Evolutionary conservation across 2,797 vertebrate genomes (phyloP).

Genomic region (Gymnocypris eckloni): DNA sequence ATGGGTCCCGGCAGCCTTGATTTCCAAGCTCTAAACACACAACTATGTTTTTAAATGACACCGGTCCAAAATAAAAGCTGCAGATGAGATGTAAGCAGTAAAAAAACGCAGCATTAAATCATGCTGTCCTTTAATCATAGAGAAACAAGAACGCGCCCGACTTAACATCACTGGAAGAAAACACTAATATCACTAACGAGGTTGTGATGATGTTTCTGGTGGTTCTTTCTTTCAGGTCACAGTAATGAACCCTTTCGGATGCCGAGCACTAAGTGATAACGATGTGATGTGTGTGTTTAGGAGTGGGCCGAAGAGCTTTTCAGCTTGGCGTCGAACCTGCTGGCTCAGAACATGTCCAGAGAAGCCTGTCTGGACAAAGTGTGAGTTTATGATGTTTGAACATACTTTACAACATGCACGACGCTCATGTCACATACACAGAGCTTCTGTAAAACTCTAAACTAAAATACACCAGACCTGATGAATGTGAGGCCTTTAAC

Average conservation of each 20-base stretch:
- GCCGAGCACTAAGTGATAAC: background rate
- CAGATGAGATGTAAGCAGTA: background rate
- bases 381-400: conserved; percentile 71
- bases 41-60: background rate
- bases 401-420: background rate
- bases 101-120: background rate
- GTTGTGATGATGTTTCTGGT: background rate
- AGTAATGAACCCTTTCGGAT: background rate
- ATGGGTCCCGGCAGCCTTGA: background rate
- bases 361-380: conserved; percentile 95
- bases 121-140: too few relatives aligned
- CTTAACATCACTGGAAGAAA: background rate
- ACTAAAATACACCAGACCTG: background rate
- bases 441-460: background rate
- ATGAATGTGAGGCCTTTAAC: background rate
- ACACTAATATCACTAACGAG: background rate
- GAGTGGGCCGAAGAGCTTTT: conserved; percentile 98
- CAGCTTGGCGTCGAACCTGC: conserved; percentile 91
- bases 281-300: conserved; percentile 73
- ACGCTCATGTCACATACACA: background rate
- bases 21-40: background rate
- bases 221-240: background rate
- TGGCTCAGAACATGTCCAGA: conserved; percentile 97
- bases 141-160: too few relatives aligned
- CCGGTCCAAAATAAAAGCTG: too few relatives aligned